Evolutionary conservation across 1,140 invertebrate genomes (phyloP).

Genomic region (Drosophila willistoni): DNA sequence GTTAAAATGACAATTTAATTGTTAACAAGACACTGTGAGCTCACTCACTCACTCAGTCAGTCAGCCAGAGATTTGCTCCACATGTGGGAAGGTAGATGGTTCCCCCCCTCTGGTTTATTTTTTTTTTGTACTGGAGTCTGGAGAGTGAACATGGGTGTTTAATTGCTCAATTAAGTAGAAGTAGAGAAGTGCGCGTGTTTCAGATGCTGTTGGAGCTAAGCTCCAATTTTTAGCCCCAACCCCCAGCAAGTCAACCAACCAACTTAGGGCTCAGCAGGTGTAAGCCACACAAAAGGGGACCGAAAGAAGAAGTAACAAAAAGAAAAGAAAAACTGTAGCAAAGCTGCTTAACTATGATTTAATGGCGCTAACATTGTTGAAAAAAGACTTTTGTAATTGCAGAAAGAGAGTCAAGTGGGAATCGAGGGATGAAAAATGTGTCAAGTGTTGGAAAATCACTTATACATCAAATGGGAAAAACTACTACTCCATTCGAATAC

Average conservation of each 20-base stretch:
- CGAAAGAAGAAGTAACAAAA: neutral
- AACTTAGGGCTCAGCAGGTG: slow-evolving; percentile 52
- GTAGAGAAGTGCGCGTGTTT: slow-evolving; percentile 25
- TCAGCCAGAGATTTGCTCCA: slow-evolving; percentile 53
- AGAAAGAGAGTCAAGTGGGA: slow-evolving; percentile 25
- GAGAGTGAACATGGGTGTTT: slow-evolving; percentile 72
- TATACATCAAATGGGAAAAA: neutral
- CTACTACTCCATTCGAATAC: neutral
- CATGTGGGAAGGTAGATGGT: slow-evolving; percentile 63
- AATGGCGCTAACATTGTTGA: slow-evolving; percentile 70
- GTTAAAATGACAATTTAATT: slow-evolving; percentile 83
- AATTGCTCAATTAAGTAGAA: slow-evolving; percentile 81
- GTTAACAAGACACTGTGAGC: slow-evolving; percentile 71
- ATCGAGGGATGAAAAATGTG: slow-evolving; percentile 10
- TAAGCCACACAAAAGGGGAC: slow-evolving; percentile 32
- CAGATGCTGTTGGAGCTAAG: slow-evolving; percentile 31
- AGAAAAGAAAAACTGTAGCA: slow-evolving; percentile 47
- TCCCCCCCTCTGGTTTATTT: slow-evolving; percentile 3
- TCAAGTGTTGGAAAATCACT: slow-evolving; percentile 22
- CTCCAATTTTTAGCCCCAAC: slow-evolving; percentile 14
- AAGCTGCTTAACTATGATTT: slow-evolving; percentile 65
- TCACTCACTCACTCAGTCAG: slow-evolving; percentile 29
- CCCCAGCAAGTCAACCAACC: neutral
- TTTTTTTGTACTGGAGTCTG: slow-evolving; percentile 20
- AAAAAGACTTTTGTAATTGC: slow-evolving; percentile 56